phyloP scores from a whole-genome alignment of 2,113 vertebrate species.

The Hassar affinis region DNA sequence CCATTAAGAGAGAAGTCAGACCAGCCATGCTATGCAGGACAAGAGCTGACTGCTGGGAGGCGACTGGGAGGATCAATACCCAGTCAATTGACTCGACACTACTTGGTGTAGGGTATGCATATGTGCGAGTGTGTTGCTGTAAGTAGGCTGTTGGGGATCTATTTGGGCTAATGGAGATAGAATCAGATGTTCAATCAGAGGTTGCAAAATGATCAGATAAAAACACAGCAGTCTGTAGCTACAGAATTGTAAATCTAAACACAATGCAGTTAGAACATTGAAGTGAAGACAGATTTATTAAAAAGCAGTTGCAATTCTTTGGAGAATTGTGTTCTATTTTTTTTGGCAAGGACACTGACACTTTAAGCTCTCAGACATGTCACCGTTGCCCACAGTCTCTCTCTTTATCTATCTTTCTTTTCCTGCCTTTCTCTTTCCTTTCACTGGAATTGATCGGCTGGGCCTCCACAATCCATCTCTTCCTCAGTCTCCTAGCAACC shows the following conservation, averaged over 20 bases:
- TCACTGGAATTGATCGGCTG: conserved; percentile 79
- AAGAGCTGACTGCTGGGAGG: conserved; percentile 73
- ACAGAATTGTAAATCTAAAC: conserved; percentile 58
- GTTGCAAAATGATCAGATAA: conserved; percentile 32
- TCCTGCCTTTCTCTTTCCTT: conserved; percentile 53
- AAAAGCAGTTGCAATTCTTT: neutral
- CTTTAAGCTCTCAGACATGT: conserved; percentile 31
- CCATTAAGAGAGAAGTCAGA: conserved; percentile 82
- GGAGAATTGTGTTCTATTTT: conserved; percentile 15
- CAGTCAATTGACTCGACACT: conserved; percentile 80
- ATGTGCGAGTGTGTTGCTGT: conserved; percentile 34
- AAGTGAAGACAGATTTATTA: neutral
- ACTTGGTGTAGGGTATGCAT: conserved; percentile 52
- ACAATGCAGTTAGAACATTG: neutral
- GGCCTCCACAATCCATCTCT: conserved; percentile 81
- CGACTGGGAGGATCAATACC: conserved; percentile 78
- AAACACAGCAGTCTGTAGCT: conserved; percentile 24
- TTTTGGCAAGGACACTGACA: conserved; percentile 12
- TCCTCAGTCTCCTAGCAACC: conserved; percentile 81
- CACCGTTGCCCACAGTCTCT: conserved; percentile 18
- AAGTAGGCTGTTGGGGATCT: conserved; percentile 63
- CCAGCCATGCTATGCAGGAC: conserved; percentile 80
- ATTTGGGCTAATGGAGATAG: conserved; percentile 36
- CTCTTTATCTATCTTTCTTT: conserved; percentile 21
- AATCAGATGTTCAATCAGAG: conserved; percentile 8